Evolutionary conservation across 2,113 vertebrate genomes (phyloP).

Genomic region (Ictalurus furcatus): DNA sequence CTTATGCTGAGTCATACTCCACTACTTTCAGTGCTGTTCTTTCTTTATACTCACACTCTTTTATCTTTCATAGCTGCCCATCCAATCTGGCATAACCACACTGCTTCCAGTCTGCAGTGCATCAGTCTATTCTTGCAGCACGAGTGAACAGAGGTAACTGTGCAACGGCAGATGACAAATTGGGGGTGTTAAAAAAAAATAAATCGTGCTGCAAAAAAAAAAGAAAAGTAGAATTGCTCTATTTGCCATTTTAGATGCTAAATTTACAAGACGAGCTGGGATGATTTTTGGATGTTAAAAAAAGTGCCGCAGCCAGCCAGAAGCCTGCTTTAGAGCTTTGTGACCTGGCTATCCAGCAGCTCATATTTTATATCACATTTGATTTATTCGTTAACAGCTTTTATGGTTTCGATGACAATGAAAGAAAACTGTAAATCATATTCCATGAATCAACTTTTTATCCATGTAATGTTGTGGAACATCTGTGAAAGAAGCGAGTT

Average conservation of each 20-base stretch:
- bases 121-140: not conserved
- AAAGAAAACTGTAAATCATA: slow-evolving; percentile 16
- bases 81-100: not conserved
- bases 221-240: not conserved
- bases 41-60: slow-evolving; percentile 8
- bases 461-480: not conserved
- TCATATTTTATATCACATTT: not conserved
- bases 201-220: not conserved
- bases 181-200: not conserved
- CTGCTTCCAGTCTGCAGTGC: not conserved
- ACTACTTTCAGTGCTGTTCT: not conserved
- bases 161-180: slow-evolving; percentile 14
- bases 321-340: slow-evolving; percentile 8
- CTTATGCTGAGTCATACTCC: slow-evolving; percentile 1
- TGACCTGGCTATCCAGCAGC: slow-evolving; percentile 19
- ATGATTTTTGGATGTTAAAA: not conserved
- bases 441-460: not conserved
- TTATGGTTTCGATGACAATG: not conserved
- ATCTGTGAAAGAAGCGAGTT: not conserved
- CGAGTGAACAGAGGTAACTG: not conserved
- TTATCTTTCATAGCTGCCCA: not conserved
- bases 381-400: slow-evolving; percentile 27
- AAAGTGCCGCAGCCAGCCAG: not conserved
- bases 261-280: not conserved
- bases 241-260: not conserved